These are phyloP conservation scores for Drosophila subquinaria DNA, from an alignment of 2,888 invertebrate genomes.

Conservation along the genomic window DNA sequence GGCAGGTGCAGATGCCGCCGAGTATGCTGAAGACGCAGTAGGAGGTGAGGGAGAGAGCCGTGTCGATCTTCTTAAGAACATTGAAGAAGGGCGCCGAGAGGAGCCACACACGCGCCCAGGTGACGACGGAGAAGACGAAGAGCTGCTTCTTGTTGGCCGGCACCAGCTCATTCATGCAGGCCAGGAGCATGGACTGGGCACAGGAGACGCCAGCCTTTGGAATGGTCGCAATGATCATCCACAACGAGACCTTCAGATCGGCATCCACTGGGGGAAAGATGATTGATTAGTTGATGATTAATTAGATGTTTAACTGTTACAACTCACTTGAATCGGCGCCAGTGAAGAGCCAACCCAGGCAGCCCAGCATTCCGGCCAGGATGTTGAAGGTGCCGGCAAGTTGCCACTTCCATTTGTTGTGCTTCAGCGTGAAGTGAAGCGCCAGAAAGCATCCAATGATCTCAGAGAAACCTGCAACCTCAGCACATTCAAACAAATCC, in stretches of 20 bases:
- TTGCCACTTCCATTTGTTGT: constrained; percentile 85
- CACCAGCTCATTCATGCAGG: constrained; percentile 85
- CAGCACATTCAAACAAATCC: not conserved
- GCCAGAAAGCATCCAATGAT: constrained; percentile 85
- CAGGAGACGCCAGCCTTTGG: constrained; percentile 85
- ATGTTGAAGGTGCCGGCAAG: constrained; percentile 84
- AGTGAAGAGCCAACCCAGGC: constrained; percentile 84
- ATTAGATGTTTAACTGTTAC: too few species aligned
- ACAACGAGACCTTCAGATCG: constrained; percentile 79
- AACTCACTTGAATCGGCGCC: constrained; percentile 78
- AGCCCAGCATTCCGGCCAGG: constrained; percentile 84
- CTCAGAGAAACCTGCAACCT: constrained; percentile 83
- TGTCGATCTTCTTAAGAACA: constrained; percentile 82
- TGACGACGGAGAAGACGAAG: constrained; percentile 84
- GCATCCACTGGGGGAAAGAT: constrained; percentile 75
- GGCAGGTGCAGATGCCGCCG: constrained; percentile 83
- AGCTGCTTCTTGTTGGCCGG: constrained; percentile 83
- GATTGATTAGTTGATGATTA: too few species aligned
- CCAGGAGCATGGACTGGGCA: constrained; percentile 85
- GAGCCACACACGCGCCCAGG: constrained; percentile 84
- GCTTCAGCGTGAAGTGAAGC: constrained; percentile 83
- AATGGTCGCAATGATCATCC: constrained; percentile 85
- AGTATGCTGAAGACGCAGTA: constrained; percentile 82
- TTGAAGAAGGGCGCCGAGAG: constrained; percentile 85
- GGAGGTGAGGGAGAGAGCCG: constrained; percentile 83